These are phyloP conservation scores for Proctacanthus coquilletti DNA, from an alignment of 1,140 invertebrate genomes.

Conservation along the genomic window DNA sequence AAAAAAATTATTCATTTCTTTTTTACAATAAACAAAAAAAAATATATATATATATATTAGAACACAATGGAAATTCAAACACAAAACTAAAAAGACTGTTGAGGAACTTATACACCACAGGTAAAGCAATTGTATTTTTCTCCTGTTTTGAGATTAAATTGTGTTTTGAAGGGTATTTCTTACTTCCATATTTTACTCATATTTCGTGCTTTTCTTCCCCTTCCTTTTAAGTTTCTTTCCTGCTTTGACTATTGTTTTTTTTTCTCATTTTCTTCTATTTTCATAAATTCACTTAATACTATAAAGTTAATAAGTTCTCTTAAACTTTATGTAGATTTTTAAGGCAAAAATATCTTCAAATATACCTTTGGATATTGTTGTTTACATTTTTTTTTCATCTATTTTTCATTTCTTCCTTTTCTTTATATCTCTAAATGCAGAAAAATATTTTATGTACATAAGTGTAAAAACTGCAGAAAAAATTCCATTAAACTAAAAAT, in stretches of 20 bases:
- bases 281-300: conserved; percentile 3
- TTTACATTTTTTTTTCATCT: too few relatives aligned
- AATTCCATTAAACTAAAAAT: too few relatives aligned
- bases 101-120: conserved; percentile 11
- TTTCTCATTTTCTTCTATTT: conserved; percentile 4
- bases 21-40: too few relatives aligned
- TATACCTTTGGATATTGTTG: conserved; percentile 1
- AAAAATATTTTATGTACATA: too few relatives aligned
- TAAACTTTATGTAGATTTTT: conserved; percentile 2
- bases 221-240: conserved; percentile 2
- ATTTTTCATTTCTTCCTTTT: too few relatives aligned
- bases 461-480: conserved; percentile 1
- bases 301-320: conserved; percentile 1
- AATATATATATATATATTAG: too few relatives aligned
- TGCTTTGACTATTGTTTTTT: conserved; percentile 2
- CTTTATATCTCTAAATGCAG: too few relatives aligned
- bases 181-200: neutral
- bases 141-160: neutral
- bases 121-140: conserved; percentile 7
- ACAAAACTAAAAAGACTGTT: conserved; percentile 1
- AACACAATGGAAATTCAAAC: too few relatives aligned
- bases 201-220: neutral
- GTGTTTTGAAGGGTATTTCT: neutral
- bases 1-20: too few relatives aligned
- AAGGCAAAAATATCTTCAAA: conserved; percentile 1